phyloP scores from a whole-genome alignment of 2,113 vertebrate species.

The Elephas maximus region DNA sequence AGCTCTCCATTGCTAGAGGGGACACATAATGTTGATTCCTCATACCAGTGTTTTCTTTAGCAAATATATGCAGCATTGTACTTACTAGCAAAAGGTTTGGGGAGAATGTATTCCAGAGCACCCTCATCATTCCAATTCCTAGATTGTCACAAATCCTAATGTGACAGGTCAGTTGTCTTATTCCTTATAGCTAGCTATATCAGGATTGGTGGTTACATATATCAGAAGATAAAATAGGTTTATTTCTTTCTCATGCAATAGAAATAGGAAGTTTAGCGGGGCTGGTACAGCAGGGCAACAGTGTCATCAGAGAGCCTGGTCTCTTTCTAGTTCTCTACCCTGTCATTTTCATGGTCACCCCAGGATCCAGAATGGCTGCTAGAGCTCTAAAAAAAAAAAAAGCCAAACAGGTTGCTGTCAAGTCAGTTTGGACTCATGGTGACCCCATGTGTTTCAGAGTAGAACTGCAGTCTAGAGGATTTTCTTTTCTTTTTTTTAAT shows the following conservation, averaged over 20 bases:
- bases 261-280: slow-evolving; percentile 8
- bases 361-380: background rate
- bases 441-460: too few relatives aligned
- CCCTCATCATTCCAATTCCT: slow-evolving; percentile 16
- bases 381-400: background rate
- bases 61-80: background rate
- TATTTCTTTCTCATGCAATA: slow-evolving; percentile 31
- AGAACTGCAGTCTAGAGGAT: too few relatives aligned
- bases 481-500: too few relatives aligned
- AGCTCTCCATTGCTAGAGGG: slow-evolving; percentile 15
- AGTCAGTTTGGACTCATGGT: too few relatives aligned
- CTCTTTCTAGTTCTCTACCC: background rate
- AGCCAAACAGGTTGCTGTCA: too few relatives aligned
- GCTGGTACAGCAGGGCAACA: background rate
- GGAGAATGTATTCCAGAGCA: slow-evolving; percentile 1
- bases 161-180: background rate
- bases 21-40: slow-evolving; percentile 29
- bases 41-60: slow-evolving; percentile 21
- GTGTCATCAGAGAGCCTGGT: background rate
- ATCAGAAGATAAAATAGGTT: slow-evolving; percentile 20
- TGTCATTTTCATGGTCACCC: background rate
- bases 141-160: background rate
- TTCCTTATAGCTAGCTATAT: slow-evolving; percentile 8
- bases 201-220: slow-evolving; percentile 42
- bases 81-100: background rate